Percentiles rank a stretch among this genome's conserved stretches.
These are phyloP conservation scores for Sminthopsis crassicaudata DNA, from an alignment of 2,113 vertebrate genomes.

Conservation along the genomic window DNA sequence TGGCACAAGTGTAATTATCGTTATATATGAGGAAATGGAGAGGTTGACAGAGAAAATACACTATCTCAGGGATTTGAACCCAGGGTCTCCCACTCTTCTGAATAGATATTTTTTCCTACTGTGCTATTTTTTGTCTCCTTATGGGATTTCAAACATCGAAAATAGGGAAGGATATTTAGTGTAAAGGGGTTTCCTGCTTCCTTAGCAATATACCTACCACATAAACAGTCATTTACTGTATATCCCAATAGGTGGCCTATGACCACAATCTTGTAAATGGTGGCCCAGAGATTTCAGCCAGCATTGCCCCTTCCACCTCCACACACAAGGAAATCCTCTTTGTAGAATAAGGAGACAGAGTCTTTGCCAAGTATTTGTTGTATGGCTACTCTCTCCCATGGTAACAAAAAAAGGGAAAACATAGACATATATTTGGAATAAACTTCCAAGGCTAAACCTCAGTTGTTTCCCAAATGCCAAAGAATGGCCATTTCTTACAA, in stretches of 20 bases:
- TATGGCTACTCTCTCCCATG: not conserved
- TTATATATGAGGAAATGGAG: not conserved
- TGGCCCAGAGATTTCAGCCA: not conserved
- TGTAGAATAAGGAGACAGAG: slow-evolving; percentile 14
- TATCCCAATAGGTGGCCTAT: not conserved
- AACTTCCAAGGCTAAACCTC: not conserved
- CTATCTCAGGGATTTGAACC: not conserved
- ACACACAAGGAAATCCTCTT: not conserved
- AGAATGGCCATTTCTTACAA: not conserved
- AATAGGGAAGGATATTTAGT: not conserved
- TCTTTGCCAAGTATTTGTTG: not conserved
- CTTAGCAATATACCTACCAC: not conserved
- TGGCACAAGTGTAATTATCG: not conserved
- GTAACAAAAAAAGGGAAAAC: slow-evolving; percentile 12
- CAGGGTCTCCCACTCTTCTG: not conserved
- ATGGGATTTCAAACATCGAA: not conserved
- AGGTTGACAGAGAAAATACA: not conserved
- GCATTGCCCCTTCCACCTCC: not conserved
- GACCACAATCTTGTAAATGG: not conserved
- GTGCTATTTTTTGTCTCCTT: not conserved
- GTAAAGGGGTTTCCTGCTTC: not conserved
- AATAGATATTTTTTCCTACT: not conserved
- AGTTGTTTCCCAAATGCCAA: accelerated
- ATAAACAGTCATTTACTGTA: not conserved
- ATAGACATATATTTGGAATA: not conserved